These are phyloP conservation scores for Leucophenga varia DNA, from an alignment of 1,140 invertebrate genomes.

Conservation along the genomic window DNA sequence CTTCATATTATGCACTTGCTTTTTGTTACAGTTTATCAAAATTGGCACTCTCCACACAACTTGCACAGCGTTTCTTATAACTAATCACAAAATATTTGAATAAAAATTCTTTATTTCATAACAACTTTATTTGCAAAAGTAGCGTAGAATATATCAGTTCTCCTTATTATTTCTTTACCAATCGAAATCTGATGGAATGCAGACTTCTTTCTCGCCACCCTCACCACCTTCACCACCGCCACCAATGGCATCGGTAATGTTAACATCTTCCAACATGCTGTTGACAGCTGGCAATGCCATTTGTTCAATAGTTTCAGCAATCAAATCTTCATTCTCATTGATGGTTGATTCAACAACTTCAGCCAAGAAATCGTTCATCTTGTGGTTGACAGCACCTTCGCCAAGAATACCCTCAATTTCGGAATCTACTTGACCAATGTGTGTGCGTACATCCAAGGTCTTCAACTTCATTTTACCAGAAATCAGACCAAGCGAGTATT, in stretches of 20 bases:
- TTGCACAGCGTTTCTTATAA: too few relatives aligned
- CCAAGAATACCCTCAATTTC: conserved; percentile 50
- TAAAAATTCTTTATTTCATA: background rate
- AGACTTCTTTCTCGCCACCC: conserved; percentile 44
- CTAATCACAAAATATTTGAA: too few relatives aligned
- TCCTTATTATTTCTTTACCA: conserved; percentile 16
- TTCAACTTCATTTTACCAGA: conserved; percentile 43
- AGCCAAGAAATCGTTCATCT: conserved; percentile 42
- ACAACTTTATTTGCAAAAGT: background rate
- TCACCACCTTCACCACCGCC: conserved; percentile 23
- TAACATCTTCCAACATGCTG: conserved; percentile 31
- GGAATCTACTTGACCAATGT: conserved; percentile 47
- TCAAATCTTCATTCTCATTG: conserved; percentile 49
- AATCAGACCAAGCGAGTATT: conserved; percentile 42
- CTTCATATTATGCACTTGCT: too few relatives aligned
- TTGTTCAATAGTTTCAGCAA: conserved; percentile 44
- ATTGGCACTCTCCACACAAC: too few relatives aligned
- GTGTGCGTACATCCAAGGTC: conserved; percentile 40
- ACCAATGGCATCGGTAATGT: conserved; percentile 31
- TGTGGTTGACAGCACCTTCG: conserved; percentile 38
- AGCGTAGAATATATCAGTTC: too few relatives aligned
- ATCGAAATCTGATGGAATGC: conserved; percentile 46
- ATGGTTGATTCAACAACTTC: conserved; percentile 38
- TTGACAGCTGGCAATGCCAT: conserved; percentile 43
- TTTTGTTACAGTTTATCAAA: too few relatives aligned